These are phyloP conservation scores for Chrysemys picta DNA, from an alignment of 2,113 vertebrate genomes.

Conservation along the genomic window DNA sequence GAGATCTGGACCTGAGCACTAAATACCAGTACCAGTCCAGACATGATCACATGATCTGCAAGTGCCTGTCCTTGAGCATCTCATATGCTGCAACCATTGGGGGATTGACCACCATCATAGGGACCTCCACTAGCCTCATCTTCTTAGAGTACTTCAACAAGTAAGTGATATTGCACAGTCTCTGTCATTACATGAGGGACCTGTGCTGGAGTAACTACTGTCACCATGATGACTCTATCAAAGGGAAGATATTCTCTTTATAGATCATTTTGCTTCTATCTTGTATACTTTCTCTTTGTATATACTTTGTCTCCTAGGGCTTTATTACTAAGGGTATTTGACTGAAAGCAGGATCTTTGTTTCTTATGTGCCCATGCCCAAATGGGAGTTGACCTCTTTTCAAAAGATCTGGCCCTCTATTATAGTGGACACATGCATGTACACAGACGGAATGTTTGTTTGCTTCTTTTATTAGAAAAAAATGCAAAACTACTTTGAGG, in stretches of 20 bases:
- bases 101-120: constrained; percentile 96
- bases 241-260: neutral
- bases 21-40: constrained; percentile 90
- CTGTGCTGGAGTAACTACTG: neutral
- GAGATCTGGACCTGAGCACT: constrained; percentile 78
- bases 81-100: constrained; percentile 96
- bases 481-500: neutral
- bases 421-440: neutral
- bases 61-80: constrained; percentile 95
- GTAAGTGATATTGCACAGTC: constrained; percentile 71
- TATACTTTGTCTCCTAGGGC: neutral
- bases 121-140: constrained; percentile 98
- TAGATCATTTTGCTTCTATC: neutral
- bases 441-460: neutral
- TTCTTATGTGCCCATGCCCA: neutral
- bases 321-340: neutral
- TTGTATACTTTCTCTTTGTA: neutral
- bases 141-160: constrained; percentile 98
- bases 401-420: neutral
- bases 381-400: neutral
- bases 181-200: neutral
- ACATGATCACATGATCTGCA: constrained; percentile 96
- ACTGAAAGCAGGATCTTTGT: neutral
- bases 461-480: neutral
- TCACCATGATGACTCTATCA: neutral